phyloP scores from a whole-genome alignment of 2,113 vertebrate genomes.

The Nesoenas mayeri region DNA sequence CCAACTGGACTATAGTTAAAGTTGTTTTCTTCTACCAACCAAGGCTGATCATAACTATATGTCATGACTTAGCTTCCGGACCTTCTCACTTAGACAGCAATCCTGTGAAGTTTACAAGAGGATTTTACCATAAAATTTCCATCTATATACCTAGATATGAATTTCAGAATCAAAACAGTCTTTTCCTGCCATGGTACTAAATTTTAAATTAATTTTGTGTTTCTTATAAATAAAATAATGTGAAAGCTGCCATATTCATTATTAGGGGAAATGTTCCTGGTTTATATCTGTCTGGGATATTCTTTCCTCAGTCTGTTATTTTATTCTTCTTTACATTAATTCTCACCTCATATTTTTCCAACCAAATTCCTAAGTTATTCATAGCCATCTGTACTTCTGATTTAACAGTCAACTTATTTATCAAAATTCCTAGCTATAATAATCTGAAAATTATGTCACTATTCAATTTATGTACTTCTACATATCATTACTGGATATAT shows the following conservation, averaged over 20 bases:
- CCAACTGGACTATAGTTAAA: background rate
- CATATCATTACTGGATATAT: background rate
- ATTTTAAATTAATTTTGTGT: background rate
- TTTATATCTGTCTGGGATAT: background rate
- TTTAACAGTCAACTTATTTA: background rate
- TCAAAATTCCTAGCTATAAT: background rate
- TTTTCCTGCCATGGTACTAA: background rate
- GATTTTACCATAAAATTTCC: background rate
- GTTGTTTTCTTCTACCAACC: background rate
- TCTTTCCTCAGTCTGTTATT: background rate
- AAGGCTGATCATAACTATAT: background rate
- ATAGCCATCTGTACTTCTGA: background rate
- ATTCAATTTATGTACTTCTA: constrained; percentile 16
- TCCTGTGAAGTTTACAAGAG: background rate
- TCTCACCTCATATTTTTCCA: background rate
- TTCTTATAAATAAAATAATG: constrained; percentile 5
- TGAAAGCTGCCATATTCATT: background rate
- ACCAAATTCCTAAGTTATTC: constrained; percentile 10
- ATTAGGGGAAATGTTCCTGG: background rate
- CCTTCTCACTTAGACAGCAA: background rate
- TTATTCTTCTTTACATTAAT: constrained; percentile 20
- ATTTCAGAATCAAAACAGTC: background rate
- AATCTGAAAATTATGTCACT: background rate
- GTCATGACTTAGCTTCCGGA: background rate
- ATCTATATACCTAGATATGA: background rate